Evolutionary conservation across 2,113 vertebrate genomes (phyloP), one percentile per base, ranked within the genome.

Genomic region (Thomomys bottae): DNA sequence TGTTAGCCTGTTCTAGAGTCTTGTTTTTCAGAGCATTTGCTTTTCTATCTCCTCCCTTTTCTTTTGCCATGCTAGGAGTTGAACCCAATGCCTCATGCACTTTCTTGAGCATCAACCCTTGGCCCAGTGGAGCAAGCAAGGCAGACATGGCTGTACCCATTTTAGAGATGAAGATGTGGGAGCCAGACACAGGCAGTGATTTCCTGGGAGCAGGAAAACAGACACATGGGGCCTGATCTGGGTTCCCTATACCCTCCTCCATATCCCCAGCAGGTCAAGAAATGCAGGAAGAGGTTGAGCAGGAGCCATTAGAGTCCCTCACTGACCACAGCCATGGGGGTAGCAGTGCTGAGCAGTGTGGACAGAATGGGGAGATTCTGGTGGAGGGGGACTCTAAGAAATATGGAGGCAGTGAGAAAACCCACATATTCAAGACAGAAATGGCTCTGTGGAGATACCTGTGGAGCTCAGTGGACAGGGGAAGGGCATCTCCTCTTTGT

Each of bases 81-180:
- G 57, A 59, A 23, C 57, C 57, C 57, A 59, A 23, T 18, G 57
- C 21, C 57, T 59, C 57, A 49, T 23, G 21, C 20, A 70, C 79
- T 86, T 93, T 49, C 40, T 80, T 40, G 26, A 82, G 40, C 32
- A 68, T 40, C 8, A 15, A 34, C n/a, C 12, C 26, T 9, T 57
- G 18, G 32, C 21, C 54, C 59, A 10, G n/a, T 32, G 40, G 40
- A 14, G 24, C 6, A 32, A 77, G 36, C 40, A 88, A 76, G 63
- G 28, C n/a, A 84, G n/a, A 57, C 26, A 54, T 8, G 23, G 21
- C 79, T 68, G 32, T 4, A 57, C 24, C 17, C 61, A 49, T 67
- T 84, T 92, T 87, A 68, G 70, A 89, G 79, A 70, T 24, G 66
- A 71, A 57, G 57, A 83, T n/a, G 30, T 30, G 64, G 7, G 11